Conservation (phyloP, 2,888 invertebrate genomes). For the Leptarthrus brevirostris region DNA sequence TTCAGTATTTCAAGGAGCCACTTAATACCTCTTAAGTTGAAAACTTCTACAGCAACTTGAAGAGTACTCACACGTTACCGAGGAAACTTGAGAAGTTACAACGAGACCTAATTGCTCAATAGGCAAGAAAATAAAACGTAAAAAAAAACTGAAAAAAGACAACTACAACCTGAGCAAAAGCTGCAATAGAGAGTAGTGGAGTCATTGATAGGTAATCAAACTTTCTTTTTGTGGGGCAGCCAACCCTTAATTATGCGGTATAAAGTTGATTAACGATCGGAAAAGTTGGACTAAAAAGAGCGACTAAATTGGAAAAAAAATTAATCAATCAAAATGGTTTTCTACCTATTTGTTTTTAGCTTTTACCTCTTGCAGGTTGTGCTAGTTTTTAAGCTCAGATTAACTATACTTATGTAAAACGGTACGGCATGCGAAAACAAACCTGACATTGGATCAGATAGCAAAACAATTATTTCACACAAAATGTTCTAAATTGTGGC, state of each 20-base stretch:
- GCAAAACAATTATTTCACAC: no score
- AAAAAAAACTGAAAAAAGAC: not conserved
- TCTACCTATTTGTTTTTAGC: no score
- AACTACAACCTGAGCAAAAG: constrained; percentile 1
- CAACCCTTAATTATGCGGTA: constrained; percentile 5
- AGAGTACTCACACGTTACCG: not conserved
- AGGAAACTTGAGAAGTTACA: not conserved
- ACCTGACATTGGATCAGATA: no score
- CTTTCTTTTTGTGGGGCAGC: constrained; percentile 5
- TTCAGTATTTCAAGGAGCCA: not conserved
- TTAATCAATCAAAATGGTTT: no score
- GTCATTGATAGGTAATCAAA: constrained; percentile 14
- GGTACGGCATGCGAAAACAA: no score
- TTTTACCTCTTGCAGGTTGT: no score
- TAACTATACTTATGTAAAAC: no score
- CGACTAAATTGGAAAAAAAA: no score
- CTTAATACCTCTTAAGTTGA: not conserved
- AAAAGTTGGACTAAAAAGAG: not conserved
- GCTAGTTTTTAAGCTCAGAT: no score
- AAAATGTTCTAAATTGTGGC: no score
- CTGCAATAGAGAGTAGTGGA: not conserved
- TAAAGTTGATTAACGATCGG: constrained; percentile 18
- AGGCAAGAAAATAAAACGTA: not conserved
- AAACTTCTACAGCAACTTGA: constrained; percentile 7
- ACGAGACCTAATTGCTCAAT: constrained; percentile 25